phyloP scores from a whole-genome alignment of 2,797 vertebrate species.

The Hapalemur alaotrensis region DNA sequence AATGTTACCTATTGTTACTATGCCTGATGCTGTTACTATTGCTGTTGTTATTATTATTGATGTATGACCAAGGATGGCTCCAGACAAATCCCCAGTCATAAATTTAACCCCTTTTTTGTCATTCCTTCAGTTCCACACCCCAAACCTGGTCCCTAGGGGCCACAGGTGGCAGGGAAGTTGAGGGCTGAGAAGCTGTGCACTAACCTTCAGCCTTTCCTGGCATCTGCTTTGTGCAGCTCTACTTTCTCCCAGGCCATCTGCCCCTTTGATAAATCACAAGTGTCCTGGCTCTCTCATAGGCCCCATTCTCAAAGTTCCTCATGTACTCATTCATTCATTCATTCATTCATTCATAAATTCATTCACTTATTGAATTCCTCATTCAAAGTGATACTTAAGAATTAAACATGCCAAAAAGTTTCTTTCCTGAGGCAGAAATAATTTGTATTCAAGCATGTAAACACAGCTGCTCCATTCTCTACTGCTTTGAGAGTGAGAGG shows the following conservation, averaged over 20 bases:
- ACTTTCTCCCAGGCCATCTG: not conserved
- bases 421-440: constrained; percentile 15
- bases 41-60: not conserved
- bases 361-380: not conserved
- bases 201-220: not conserved
- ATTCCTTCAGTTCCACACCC: not conserved
- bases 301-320: not conserved
- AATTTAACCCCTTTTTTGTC: not conserved
- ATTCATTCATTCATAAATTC: not conserved
- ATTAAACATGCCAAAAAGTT: not conserved
- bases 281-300: not conserved
- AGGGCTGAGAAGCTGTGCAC: not conserved
- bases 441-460: not conserved
- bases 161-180: not conserved
- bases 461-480: not conserved
- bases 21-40: not conserved
- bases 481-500: not conserved
- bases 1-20: not conserved
- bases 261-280: not conserved
- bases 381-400: not conserved
- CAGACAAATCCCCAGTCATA: not conserved
- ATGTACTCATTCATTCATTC: not conserved
- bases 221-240: not conserved
- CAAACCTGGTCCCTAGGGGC: not conserved
- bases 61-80: not conserved